Evolutionary conservation across 2,888 invertebrate species (phyloP), one percentile per base, ranked within the genome.

Genomic region (Strigamia crassipes): DNA sequence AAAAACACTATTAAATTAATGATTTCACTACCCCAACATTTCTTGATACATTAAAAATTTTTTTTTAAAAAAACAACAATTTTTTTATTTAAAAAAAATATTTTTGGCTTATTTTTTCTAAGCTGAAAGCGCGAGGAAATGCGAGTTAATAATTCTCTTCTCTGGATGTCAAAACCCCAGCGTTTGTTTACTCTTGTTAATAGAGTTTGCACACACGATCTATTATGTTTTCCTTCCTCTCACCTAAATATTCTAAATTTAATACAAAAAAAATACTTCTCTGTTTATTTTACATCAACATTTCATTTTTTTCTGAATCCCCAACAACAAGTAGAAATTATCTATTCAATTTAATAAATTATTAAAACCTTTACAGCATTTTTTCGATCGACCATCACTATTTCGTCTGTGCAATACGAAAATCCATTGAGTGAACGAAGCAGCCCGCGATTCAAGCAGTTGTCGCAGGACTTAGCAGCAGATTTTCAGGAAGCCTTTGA

Each of bases 401-500:
- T 92, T 23, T 88, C 90, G 12, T 84, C 84, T 85, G 91, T 93
- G 85, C 92, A 92, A 0, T 94, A 91, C 87, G 87, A 87, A 13
- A 86, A 86, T 0, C 90, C 89, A 51, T 92, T 92, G 86, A 89
- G 89, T 27, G 90, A 92, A 86, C 89, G 92, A 79, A 90, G 91
- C 83, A 92, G 92, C 12, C 85, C 85, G 0, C 89, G 89, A 83
- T 93, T 92, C 88, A 89, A 90, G 84, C 89, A 90, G 82, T 88
- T 93, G 84, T 90, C 92, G 12, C 88, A 88, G 12, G 89, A 91
- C 23, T 86, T 94, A 42, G 90, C 91, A 0, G 88, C 89, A 23
- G 91, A 90, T 0, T 89, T 94, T 12, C 91, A 92, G 83, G 87
- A 88, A 1, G 87, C 93, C 6, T 92, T 91, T 85, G 88, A 89